Evolutionary conservation across 2,113 vertebrate species (phyloP).

Genomic region (Mesembrinibis cayennensis): DNA sequence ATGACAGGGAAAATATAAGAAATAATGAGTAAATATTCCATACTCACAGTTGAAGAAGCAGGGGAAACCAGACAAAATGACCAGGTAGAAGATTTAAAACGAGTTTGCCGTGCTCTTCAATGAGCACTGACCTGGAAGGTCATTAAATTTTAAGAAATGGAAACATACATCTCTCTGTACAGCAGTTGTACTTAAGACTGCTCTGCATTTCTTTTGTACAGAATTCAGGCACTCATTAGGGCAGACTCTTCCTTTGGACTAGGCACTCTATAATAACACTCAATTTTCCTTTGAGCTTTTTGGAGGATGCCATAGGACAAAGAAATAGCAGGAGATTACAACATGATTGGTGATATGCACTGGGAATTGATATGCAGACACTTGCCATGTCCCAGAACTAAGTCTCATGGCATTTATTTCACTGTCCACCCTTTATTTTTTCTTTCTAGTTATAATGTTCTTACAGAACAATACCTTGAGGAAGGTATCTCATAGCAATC

Average conservation of each 20-base stretch:
- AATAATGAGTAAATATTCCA: not conserved
- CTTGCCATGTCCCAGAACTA: not conserved
- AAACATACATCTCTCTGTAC: not conserved
- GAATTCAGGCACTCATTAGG: not conserved
- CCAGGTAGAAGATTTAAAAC: not conserved
- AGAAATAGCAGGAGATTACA: not conserved
- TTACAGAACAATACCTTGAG: not conserved
- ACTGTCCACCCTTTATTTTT: rapidly evolving
- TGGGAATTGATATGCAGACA: not conserved
- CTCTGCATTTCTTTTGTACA: not conserved
- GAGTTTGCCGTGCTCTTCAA: not conserved
- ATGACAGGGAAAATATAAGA: not conserved
- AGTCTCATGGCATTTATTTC: not conserved
- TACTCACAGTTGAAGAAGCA: not conserved
- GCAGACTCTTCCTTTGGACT: not conserved
- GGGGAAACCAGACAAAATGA: not conserved
- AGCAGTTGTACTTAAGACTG: not conserved
- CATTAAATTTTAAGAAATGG: not conserved
- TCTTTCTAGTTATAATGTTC: not conserved
- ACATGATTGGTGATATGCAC: too few relatives aligned
- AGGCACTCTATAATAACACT: not conserved
- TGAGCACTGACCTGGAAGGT: not conserved
- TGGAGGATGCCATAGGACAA: not conserved
- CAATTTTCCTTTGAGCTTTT: not conserved
- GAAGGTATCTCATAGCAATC: not conserved